Conservation (phyloP, 2,113 vertebrate genomes). For the Agapornis roseicollis region DNA sequence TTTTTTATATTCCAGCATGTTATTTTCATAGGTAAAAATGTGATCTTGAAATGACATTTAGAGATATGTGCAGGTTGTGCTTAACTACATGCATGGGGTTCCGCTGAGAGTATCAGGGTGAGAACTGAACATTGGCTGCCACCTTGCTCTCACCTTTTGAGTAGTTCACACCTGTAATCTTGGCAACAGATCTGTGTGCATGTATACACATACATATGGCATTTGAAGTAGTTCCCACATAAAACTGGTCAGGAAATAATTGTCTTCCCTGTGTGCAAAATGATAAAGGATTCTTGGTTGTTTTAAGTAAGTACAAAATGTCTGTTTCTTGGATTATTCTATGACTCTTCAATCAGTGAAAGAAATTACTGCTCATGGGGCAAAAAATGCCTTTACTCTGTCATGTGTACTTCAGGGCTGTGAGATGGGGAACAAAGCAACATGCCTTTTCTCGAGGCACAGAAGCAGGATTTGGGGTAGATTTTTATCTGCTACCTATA, state of each 20-base stretch:
- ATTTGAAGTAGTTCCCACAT: background rate
- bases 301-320: background rate
- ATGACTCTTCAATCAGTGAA: background rate
- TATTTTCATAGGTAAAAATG: background rate
- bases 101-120: background rate
- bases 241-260: background rate
- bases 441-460: background rate
- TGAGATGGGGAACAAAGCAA: background rate
- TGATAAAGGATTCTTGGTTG: background rate
- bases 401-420: background rate
- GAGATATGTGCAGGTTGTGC: background rate
- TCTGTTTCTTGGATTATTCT: background rate
- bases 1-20: background rate
- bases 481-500: background rate
- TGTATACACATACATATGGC: too few relatives aligned
- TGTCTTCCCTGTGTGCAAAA: background rate
- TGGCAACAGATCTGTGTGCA: background rate
- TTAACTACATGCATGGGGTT: accelerated
- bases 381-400: background rate
- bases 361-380: background rate
- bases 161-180: background rate
- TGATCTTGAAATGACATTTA: background rate
- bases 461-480: background rate
- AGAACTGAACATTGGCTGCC: background rate
- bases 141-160: background rate